Evolutionary conservation across 2,888 invertebrate species (phyloP).

Genomic region (Melipona bicolor): DNA sequence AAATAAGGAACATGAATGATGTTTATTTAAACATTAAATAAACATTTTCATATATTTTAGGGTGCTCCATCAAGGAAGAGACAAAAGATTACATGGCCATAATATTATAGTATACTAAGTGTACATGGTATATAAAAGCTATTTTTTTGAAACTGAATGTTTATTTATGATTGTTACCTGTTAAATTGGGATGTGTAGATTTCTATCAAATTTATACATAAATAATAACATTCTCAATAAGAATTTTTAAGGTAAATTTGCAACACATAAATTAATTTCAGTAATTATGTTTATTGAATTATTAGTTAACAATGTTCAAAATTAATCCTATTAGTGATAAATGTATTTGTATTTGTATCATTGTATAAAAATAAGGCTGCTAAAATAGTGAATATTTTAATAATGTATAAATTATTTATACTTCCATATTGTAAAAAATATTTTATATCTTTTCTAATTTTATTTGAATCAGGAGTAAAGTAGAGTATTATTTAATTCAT

Average conservation of each 20-base stretch:
- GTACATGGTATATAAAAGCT: conserved; percentile 1
- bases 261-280: not conserved
- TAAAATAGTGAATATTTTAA: not conserved
- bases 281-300: not conserved
- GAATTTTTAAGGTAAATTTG: not conserved
- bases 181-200: conserved; percentile 3
- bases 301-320: not conserved
- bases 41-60: conserved; percentile 46
- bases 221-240: not conserved
- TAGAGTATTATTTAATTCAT: not conserved
- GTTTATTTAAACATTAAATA: not conserved
- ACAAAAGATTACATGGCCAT: conserved; percentile 71
- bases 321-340: not conserved
- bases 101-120: conserved; percentile 12
- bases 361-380: not conserved
- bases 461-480: not conserved
- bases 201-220: conserved; percentile 2
- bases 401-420: conserved; percentile 6
- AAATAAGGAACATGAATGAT: not conserved
- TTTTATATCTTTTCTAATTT: not conserved
- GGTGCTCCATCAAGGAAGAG: conserved; percentile 55
- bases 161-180: not conserved
- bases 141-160: conserved; percentile 9
- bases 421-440: not conserved
- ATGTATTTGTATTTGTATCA: not conserved